Evolutionary conservation across 1,140 invertebrate genomes (phyloP).

Genomic region (Lepidurus couesii): DNA sequence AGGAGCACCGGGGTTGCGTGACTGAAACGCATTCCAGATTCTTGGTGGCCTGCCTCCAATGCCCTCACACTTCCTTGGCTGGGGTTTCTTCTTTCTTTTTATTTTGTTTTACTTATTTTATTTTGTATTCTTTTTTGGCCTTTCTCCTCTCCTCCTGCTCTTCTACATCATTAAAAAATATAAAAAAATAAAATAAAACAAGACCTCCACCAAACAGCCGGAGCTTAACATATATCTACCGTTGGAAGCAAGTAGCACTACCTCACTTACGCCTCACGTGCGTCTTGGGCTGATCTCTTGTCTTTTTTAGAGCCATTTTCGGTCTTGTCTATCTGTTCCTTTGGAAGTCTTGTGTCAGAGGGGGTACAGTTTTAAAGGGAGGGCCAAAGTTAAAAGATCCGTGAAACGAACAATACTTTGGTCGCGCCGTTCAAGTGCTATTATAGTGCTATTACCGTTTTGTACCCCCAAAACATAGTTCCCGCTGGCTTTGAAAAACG

Average conservation of each 20-base stretch:
- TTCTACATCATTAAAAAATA: not conserved
- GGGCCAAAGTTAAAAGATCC: not conserved
- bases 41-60: not conserved
- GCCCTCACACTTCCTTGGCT: slow-evolving; percentile 13
- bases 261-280: slow-evolving; percentile 20
- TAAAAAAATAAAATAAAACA: too few species aligned
- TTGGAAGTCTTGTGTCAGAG: too few species aligned
- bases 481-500: slow-evolving; percentile 3
- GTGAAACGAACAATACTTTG: slow-evolving; percentile 9
- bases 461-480: not conserved
- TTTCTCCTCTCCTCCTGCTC: not conserved
- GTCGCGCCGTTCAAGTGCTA: slow-evolving; percentile 17
- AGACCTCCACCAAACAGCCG: not conserved
- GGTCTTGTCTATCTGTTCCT: not conserved
- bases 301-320: not conserved
- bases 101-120: too few species aligned
- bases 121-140: not conserved
- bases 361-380: too few species aligned
- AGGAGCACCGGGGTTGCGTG: not conserved
- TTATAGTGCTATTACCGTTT: slow-evolving; percentile 10
- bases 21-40: not conserved
- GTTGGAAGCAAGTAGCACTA: not conserved
- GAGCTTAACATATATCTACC: slow-evolving; percentile 1
- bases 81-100: not conserved
- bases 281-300: not conserved